Conservation (phyloP, 2,797 vertebrate genomes). For the Coluber constrictor region DNA sequence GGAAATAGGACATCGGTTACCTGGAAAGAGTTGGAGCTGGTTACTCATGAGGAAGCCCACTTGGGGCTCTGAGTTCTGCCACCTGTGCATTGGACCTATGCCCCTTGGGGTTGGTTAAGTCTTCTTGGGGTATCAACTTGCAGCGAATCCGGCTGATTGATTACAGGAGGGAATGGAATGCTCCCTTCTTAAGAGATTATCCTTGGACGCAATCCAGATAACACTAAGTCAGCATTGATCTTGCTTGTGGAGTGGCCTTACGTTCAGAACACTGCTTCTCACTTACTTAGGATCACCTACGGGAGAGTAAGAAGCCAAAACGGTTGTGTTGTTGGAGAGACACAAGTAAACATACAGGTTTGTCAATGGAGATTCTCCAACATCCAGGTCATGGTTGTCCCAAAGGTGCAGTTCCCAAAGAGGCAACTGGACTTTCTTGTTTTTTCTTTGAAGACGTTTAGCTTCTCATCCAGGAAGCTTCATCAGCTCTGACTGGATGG, state of each 20-base stretch:
- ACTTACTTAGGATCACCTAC: neutral
- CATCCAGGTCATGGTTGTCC: too few relatives aligned
- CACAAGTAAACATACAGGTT: conserved; percentile 64
- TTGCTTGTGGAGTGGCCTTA: neutral
- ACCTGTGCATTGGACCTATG: neutral
- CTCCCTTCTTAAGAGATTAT: neutral
- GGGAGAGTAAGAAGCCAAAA: neutral
- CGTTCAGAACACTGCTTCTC: neutral
- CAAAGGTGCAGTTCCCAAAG: too few relatives aligned
- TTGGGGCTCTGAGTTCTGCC: neutral
- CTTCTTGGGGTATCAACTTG: neutral
- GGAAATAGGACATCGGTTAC: neutral
- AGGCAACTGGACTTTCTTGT: too few relatives aligned
- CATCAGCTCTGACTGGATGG: too few relatives aligned
- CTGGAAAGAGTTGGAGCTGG: neutral
- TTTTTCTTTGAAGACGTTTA: too few relatives aligned
- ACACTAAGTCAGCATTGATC: neutral
- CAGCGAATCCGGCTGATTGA: neutral
- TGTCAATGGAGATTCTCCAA: too few relatives aligned
- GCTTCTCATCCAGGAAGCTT: too few relatives aligned
- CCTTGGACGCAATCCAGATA: neutral
- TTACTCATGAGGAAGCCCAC: neutral
- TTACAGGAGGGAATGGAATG: neutral
- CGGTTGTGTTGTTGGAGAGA: neutral
- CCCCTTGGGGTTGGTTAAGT: neutral